These are phyloP conservation scores for Drosophila phalerata DNA, from an alignment of 2,888 invertebrate species.

Conservation along the genomic window DNA sequence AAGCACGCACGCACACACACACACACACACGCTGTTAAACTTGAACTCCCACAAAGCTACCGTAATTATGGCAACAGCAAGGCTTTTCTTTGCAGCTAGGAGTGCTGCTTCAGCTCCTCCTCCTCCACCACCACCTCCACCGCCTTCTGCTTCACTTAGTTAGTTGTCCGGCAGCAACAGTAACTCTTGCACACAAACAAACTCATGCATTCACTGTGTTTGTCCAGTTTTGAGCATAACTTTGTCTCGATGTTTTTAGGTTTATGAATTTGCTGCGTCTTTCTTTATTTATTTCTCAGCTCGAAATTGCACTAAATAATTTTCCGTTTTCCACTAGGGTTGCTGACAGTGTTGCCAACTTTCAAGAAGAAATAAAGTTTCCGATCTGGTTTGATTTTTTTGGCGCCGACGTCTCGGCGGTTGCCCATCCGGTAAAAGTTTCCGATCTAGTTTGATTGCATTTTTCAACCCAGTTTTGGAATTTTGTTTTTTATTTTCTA, in stretches of 20 bases:
- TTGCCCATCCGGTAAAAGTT: no score
- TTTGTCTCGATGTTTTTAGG: no score
- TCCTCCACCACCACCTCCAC: constrained; percentile 31
- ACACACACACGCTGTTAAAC: constrained; percentile 60
- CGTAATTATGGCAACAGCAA: constrained; percentile 70
- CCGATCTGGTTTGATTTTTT: no score
- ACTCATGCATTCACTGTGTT: constrained; percentile 18
- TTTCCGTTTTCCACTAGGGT: constrained; percentile 68
- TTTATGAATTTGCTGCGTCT: constrained; percentile 19
- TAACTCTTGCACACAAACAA: constrained; percentile 27
- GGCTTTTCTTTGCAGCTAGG: constrained; percentile 55
- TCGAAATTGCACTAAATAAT: constrained; percentile 48
- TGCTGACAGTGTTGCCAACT: no score
- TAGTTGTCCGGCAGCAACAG: constrained; percentile 55
- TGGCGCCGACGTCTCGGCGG: no score
- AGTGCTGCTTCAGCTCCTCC: constrained; percentile 44
- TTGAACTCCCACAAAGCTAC: constrained; percentile 77
- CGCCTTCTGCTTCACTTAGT: constrained; percentile 35
- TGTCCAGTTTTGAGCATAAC: not conserved
- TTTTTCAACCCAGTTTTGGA: no score
- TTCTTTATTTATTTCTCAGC: constrained; percentile 36
- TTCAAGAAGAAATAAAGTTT: no score
- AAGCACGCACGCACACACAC: constrained; percentile 23
- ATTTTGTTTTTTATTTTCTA: no score
- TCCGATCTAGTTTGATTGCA: no score